Conservation (phyloP, 2,797 vertebrate genomes). For the Lepidocolaptes lacrymiger region DNA sequence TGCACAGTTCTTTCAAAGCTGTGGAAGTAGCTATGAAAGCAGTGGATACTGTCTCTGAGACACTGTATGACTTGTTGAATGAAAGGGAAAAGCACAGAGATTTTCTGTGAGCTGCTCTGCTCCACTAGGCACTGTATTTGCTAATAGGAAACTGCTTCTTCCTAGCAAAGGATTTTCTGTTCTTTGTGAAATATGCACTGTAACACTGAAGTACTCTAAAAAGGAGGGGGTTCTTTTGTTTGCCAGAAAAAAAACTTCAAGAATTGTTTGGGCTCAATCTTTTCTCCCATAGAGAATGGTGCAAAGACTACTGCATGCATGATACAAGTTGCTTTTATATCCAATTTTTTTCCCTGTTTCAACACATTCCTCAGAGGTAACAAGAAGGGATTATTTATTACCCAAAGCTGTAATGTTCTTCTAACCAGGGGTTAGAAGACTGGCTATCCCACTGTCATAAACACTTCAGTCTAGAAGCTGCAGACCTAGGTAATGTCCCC, state of each 20-base stretch:
- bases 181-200: neutral
- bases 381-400: neutral
- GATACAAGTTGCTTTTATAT: neutral
- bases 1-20: neutral
- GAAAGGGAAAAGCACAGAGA: neutral
- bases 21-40: neutral
- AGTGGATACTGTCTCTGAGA: neutral
- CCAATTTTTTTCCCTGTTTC: neutral
- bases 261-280: neutral
- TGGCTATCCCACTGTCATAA: neutral
- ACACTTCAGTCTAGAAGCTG: neutral
- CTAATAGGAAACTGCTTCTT: neutral
- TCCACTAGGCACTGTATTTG: neutral
- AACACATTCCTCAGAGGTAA: neutral
- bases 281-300: neutral
- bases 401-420: neutral
- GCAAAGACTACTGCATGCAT: neutral
- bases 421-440: neutral
- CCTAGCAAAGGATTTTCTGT: neutral
- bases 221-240: neutral
- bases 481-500: rapidly evolving
- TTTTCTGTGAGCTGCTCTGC: neutral
- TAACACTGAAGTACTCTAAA: neutral
- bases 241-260: neutral
- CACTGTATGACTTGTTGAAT: neutral